Evolutionary conservation across 2,888 invertebrate species (phyloP).

Genomic region (Chesias legatella): DNA sequence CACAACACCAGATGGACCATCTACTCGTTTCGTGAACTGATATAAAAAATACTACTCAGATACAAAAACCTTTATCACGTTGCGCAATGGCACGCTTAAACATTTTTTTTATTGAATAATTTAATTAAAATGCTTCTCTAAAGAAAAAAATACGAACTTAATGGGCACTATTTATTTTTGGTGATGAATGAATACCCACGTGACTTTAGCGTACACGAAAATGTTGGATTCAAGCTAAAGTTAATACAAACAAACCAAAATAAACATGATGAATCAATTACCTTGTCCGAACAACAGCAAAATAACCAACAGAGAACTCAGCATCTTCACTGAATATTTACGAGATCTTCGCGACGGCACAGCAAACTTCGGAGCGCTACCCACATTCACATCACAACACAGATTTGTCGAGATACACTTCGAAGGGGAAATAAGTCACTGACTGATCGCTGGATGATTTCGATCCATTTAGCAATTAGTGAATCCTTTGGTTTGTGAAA

Average conservation of each 20-base stretch:
- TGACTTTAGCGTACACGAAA: not conserved
- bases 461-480: conserved; percentile 37
- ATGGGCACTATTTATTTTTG: not conserved
- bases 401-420: conserved; percentile 12
- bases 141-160: too few relatives aligned
- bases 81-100: too few relatives aligned
- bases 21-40: too few relatives aligned
- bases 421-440: conserved; percentile 32
- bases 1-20: too few relatives aligned
- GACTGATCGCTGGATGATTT: conserved; percentile 26
- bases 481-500: conserved; percentile 43
- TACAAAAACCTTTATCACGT: too few relatives aligned
- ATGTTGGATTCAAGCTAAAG: not conserved
- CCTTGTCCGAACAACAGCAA: conserved; percentile 57
- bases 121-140: not conserved
- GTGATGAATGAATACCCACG: not conserved
- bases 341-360: conserved; percentile 1
- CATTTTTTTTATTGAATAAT: too few relatives aligned
- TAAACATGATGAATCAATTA: conserved; percentile 25
- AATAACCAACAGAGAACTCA: conserved; percentile 40
- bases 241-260: too few relatives aligned
- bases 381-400: conserved; percentile 31
- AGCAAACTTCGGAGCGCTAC: conserved; percentile 8
- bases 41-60: too few relatives aligned
- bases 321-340: conserved; percentile 40